Conservation (phyloP, 2,888 invertebrate species). For the Torymus tubicola region DNA sequence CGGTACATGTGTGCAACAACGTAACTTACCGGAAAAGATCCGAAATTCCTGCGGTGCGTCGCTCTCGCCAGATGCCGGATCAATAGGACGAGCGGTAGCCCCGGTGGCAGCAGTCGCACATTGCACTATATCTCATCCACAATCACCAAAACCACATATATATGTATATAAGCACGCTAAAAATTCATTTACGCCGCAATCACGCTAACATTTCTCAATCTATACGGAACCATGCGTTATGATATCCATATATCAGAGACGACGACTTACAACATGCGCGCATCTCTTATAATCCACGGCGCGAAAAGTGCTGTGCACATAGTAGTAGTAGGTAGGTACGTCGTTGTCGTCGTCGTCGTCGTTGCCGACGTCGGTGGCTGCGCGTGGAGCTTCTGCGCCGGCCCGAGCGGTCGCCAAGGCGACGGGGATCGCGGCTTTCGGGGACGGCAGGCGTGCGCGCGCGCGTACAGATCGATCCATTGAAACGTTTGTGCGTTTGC, state of each 20-base stretch:
- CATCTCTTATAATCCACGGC: no score
- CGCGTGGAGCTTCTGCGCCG: conserved; percentile 69
- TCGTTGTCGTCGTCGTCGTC: no score
- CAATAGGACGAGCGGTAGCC: conserved; percentile 67
- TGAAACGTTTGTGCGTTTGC: conserved; percentile 53
- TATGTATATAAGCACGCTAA: no score
- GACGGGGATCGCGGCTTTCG: conserved; percentile 83
- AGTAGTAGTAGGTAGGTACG: no score
- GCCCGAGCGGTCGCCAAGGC: conserved; percentile 81
- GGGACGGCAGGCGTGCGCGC: conserved; percentile 72
- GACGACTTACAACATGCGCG: no score
- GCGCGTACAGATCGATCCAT: conserved; percentile 68
- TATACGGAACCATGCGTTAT: no score
- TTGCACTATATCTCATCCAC: conserved; percentile 55
- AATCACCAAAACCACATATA: no score
- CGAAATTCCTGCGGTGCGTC: conserved; percentile 66
- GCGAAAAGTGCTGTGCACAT: no score
- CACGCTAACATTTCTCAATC: no score
- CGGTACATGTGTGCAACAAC: background rate
- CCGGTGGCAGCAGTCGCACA: conserved; percentile 52
- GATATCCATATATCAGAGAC: no score
- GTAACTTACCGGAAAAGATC: conserved; percentile 51
- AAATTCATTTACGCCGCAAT: no score
- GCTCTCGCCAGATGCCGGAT: conserved; percentile 66
- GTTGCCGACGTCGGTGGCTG: background rate